A percentile compares a stretch with the other conserved stretches of the same genome.
phyloP scores from a whole-genome alignment of 2,888 invertebrate species.

The Neria commutata region DNA sequence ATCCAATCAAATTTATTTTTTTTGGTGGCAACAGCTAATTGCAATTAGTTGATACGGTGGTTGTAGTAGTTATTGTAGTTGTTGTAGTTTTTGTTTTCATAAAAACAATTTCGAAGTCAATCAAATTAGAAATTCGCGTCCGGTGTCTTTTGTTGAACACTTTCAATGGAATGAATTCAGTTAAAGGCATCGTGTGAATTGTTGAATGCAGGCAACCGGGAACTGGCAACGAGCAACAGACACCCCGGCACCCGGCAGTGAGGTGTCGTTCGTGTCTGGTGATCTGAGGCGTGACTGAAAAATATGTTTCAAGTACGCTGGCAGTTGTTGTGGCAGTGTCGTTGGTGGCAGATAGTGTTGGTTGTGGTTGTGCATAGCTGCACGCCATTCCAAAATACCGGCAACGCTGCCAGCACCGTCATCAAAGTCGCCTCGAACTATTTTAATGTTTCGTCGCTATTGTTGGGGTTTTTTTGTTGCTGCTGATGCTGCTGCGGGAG shows the following conservation, averaged over 20 bases:
- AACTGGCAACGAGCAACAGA: too few species aligned
- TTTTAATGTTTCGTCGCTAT: too few species aligned
- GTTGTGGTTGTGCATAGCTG: neutral
- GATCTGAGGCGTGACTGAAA: neutral
- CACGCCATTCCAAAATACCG: neutral
- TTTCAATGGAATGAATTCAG: neutral
- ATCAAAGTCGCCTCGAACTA: too few species aligned
- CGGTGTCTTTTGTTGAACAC: slow-evolving; percentile 17
- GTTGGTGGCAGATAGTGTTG: too few species aligned
- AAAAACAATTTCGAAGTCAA: slow-evolving; percentile 1
- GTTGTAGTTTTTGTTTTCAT: neutral
- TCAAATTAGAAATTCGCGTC: slow-evolving; percentile 24
- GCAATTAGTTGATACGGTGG: neutral
- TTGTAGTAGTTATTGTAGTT: neutral
- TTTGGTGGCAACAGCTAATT: neutral
- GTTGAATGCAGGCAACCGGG: neutral
- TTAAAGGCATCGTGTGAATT: slow-evolving; percentile 15
- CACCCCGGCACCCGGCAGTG: too few species aligned
- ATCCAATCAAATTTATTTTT: too few species aligned
- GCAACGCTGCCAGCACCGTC: neutral
- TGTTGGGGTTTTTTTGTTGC: neutral
- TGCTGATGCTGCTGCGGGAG: neutral
- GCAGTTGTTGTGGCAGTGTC: too few species aligned
- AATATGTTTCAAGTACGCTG: slow-evolving; percentile 1
- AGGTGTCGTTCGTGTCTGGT: too few species aligned